phyloP scores from a whole-genome alignment of 2,113 vertebrate species.

The Fukomys damarensis region DNA sequence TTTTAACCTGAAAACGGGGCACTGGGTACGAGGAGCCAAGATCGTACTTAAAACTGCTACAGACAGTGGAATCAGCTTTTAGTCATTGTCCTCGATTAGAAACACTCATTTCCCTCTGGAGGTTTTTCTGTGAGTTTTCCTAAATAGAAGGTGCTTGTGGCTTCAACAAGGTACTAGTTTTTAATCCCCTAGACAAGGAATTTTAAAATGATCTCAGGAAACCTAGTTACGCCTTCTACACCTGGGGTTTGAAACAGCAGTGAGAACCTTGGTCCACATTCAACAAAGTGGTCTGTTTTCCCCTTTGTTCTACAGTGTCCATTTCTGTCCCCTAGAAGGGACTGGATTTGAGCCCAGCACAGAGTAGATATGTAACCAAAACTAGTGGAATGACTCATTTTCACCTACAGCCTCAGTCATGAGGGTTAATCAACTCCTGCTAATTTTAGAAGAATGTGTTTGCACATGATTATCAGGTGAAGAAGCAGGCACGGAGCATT shows the following conservation, averaged over 20 bases:
- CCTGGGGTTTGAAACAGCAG: not conserved
- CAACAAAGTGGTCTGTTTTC: not conserved
- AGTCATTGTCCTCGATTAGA: not conserved
- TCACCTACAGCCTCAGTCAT: not conserved
- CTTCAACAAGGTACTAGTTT: not conserved
- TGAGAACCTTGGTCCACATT: not conserved
- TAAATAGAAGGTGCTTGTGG: not conserved
- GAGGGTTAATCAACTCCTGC: not conserved
- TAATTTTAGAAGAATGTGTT: not conserved
- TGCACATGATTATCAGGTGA: not conserved
- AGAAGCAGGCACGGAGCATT: not conserved
- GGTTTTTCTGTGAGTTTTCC: not conserved
- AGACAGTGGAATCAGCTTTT: not conserved
- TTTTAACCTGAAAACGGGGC: not conserved
- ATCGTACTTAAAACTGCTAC: not conserved
- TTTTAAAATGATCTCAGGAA: conserved; percentile 37
- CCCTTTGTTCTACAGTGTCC: not conserved
- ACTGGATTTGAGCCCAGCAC: not conserved
- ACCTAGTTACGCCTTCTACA: not conserved
- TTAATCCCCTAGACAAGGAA: not conserved
- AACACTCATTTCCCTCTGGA: not conserved
- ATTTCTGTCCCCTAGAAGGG: not conserved
- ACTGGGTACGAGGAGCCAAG: not conserved
- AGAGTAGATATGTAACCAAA: not conserved
- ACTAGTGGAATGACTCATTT: not conserved